Percentiles rank a stretch among this genome's conserved stretches.
Conservation (phyloP, 2,797 vertebrate genomes). For the Sebastes alutus region DNA sequence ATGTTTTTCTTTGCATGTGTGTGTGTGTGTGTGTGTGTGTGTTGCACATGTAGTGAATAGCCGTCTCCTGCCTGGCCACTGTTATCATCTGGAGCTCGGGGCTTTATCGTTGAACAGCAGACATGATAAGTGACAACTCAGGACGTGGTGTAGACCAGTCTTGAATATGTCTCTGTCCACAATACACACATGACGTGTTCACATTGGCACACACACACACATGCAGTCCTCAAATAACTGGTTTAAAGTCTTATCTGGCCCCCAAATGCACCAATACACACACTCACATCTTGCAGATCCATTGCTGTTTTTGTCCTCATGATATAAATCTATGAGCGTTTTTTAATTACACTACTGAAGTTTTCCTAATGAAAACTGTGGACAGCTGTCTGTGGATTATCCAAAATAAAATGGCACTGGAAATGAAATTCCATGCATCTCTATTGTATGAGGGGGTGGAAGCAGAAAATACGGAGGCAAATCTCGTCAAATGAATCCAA, state of each 20-base stretch:
- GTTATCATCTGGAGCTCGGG: slow-evolving; percentile 33
- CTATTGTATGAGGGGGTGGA: neutral
- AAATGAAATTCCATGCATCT: neutral
- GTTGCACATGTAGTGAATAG: neutral
- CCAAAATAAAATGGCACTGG: neutral
- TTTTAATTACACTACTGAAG: neutral
- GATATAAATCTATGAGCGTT: neutral
- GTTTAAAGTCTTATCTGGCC: neutral
- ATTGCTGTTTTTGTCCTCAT: neutral
- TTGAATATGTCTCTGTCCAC: slow-evolving; percentile 3
- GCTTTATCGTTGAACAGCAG: slow-evolving; percentile 43
- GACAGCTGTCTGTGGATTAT: neutral
- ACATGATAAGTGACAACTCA: slow-evolving; percentile 30
- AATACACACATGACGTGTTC: neutral
- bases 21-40: neutral
- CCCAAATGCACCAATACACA: neutral
- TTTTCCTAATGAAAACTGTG: neutral
- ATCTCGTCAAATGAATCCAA: neutral
- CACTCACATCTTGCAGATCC: neutral
- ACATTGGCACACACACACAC: neutral
- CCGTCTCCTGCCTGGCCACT: neutral
- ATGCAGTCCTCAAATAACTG: neutral
- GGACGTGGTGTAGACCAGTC: neutral
- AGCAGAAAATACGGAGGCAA: neutral
- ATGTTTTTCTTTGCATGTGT: neutral